A percentile compares a stretch with the other conserved stretches of the same genome.
phyloP scores from a whole-genome alignment of 1,140 invertebrate genomes.

The Brachionus angularis region DNA sequence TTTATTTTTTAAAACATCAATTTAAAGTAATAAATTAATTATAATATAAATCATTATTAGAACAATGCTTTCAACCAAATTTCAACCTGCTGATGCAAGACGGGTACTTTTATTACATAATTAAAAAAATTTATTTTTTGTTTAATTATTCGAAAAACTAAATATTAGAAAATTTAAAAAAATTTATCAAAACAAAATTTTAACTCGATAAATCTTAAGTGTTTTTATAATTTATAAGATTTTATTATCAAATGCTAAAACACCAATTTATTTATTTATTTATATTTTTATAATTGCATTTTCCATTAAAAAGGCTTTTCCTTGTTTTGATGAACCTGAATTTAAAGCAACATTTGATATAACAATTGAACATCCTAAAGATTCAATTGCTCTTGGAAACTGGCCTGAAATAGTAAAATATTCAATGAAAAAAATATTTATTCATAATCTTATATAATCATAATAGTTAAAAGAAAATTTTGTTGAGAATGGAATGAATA shows the following conservation, averaged over 20 bases:
- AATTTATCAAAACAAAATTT: too few relatives aligned
- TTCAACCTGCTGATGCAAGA: conserved; percentile 38
- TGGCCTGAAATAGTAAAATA: conserved; percentile 1
- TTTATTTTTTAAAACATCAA: background rate
- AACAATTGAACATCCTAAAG: conserved; percentile 21
- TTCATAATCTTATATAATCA: too few relatives aligned
- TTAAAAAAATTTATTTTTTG: too few relatives aligned
- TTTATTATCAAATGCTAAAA: too few relatives aligned
- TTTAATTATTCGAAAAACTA: too few relatives aligned
- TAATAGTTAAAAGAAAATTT: conserved; percentile 18
- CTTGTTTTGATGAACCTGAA: conserved; percentile 43
- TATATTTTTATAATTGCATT: too few relatives aligned
- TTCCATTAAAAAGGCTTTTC: conserved; percentile 28
- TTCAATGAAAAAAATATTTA: background rate
- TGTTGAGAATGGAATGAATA: background rate
- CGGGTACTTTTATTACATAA: background rate
- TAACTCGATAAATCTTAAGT: too few relatives aligned
- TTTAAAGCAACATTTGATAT: conserved; percentile 65
- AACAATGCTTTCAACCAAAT: conserved; percentile 22
- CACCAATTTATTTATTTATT: too few relatives aligned
- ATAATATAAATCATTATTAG: background rate
- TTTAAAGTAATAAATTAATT: background rate
- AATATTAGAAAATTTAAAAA: too few relatives aligned
- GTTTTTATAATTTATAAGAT: too few relatives aligned
- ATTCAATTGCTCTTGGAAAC: conserved; percentile 32